Evolutionary conservation across 2,888 invertebrate species (phyloP).

Genomic region (Odontocerum albicorne): DNA sequence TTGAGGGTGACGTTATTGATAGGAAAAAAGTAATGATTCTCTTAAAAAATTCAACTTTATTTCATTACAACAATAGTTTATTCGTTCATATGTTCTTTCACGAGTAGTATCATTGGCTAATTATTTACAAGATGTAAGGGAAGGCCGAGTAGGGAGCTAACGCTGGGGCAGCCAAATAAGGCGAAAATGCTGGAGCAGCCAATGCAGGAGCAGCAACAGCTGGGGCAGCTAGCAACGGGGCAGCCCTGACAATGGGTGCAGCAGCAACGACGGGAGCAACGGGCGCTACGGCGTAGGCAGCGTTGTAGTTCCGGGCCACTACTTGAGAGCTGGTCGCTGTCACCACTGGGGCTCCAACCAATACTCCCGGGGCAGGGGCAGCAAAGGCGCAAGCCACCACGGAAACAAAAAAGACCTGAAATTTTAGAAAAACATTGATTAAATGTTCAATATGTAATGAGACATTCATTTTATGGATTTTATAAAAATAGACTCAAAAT

Average conservation of each 20-base stretch:
- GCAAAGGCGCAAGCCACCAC: conserved; percentile 30
- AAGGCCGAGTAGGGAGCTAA: conserved; percentile 12
- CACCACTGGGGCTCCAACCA: conserved; percentile 42
- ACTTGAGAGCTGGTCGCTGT: conserved; percentile 59
- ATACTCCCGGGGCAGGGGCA: conserved; percentile 25
- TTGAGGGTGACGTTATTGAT: too few relatives aligned
- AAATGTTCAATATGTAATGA: not conserved
- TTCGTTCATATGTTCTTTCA: too few relatives aligned
- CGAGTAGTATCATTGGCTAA: too few relatives aligned
- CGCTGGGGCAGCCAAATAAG: conserved; percentile 6
- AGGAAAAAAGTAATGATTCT: too few relatives aligned
- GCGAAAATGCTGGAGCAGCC: conserved; percentile 14
- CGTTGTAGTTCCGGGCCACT: conserved; percentile 56
- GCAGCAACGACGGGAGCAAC: conserved; percentile 42
- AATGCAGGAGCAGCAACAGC: conserved; percentile 20
- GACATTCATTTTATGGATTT: not conserved
- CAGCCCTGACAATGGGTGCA: conserved; percentile 24
- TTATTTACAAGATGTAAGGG: conserved; percentile 18
- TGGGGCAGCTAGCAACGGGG: conserved; percentile 30
- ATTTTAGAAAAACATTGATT: not conserved
- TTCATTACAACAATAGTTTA: too few relatives aligned
- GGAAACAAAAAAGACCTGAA: conserved; percentile 30
- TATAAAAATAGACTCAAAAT: not conserved
- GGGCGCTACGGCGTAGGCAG: conserved; percentile 43
- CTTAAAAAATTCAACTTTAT: too few relatives aligned